A percentile compares a stretch with the other conserved stretches of the same genome.
These are phyloP conservation scores for Drosophila prolongata DNA, from an alignment of 2,888 invertebrate genomes.

Conservation along the genomic window DNA sequence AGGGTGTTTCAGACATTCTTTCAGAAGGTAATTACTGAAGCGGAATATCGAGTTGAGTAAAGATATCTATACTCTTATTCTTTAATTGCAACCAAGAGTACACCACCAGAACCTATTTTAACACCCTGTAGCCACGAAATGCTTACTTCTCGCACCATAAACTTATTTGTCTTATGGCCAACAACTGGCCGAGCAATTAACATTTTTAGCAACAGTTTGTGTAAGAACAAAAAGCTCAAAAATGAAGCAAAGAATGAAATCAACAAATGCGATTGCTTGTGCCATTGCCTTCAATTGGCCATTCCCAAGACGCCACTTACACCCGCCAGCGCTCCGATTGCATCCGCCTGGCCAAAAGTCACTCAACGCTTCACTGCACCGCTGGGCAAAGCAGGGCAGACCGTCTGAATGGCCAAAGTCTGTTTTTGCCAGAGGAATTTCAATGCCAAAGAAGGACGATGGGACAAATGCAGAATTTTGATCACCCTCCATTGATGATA, in stretches of 20 bases:
- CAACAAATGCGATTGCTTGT: slow-evolving; percentile 24
- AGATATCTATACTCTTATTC: too few species aligned
- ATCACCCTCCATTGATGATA: too few species aligned
- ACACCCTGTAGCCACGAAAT: slow-evolving; percentile 40
- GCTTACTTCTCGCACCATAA: slow-evolving; percentile 41
- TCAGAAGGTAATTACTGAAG: background rate
- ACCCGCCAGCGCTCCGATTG: slow-evolving; percentile 43
- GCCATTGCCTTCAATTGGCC: slow-evolving; percentile 40
- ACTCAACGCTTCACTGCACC: slow-evolving; percentile 56
- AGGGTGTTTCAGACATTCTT: slow-evolving; percentile 52
- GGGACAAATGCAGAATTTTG: background rate
- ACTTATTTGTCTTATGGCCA: slow-evolving; percentile 33
- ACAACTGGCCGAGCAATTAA: slow-evolving; percentile 56
- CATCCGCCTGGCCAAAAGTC: slow-evolving; percentile 58
- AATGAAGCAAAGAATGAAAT: slow-evolving; percentile 13
- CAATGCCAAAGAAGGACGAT: slow-evolving; percentile 62
- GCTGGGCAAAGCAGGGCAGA: slow-evolving; percentile 41
- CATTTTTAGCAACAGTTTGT: slow-evolving; percentile 61
- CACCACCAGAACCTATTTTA: background rate
- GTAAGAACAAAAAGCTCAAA: slow-evolving; percentile 57
- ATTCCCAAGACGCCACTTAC: slow-evolving; percentile 32
- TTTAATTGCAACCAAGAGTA: background rate
- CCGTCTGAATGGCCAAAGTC: slow-evolving; percentile 48
- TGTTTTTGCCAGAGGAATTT: slow-evolving; percentile 48
- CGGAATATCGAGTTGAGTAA: background rate